A percentile compares a stretch with the other conserved stretches of the same genome.
Evolutionary conservation across 2,797 vertebrate species (phyloP).

Genomic region (Masticophis lateralis): DNA sequence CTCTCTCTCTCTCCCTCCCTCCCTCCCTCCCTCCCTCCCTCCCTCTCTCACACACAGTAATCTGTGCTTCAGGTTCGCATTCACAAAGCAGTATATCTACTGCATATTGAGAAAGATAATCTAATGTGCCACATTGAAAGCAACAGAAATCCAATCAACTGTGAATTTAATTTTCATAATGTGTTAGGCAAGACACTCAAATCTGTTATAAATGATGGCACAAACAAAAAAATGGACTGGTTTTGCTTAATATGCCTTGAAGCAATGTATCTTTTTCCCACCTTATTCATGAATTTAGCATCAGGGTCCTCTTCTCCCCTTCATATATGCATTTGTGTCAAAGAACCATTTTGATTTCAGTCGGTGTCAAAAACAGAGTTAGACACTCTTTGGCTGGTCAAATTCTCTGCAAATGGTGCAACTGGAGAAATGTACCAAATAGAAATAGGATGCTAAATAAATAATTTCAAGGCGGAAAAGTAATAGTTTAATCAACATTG

Average conservation of each 20-base stretch:
- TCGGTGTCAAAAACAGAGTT: not conserved
- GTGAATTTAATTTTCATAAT: slow-evolving; percentile 1
- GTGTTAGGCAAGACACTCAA: slow-evolving; percentile 16
- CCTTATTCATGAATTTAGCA: slow-evolving; percentile 34
- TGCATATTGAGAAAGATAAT: slow-evolving; percentile 37
- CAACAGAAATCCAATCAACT: slow-evolving; percentile 57
- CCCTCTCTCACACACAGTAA: not conserved
- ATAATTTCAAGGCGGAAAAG: not conserved
- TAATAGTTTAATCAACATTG: not conserved
- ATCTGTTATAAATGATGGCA: slow-evolving; percentile 31
- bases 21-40: too few species aligned
- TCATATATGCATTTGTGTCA: not conserved
- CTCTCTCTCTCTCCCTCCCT: too few species aligned
- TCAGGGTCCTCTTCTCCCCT: slow-evolving; percentile 17
- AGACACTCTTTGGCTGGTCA: not conserved
- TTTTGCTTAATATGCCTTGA: slow-evolving; percentile 45
- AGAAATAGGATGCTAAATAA: not conserved
- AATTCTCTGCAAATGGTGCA: not conserved
- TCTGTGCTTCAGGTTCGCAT: slow-evolving; percentile 41
- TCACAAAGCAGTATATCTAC: slow-evolving; percentile 43
- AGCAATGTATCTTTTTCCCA: slow-evolving; percentile 6
- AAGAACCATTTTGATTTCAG: not conserved
- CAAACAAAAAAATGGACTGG: slow-evolving; percentile 12
- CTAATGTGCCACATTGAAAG: slow-evolving; percentile 56
- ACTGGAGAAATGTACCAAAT: not conserved